Base-by-base conservation (phyloP, 2,888 invertebrate species). In the Hirtodrosophila alboralis region DNA sequence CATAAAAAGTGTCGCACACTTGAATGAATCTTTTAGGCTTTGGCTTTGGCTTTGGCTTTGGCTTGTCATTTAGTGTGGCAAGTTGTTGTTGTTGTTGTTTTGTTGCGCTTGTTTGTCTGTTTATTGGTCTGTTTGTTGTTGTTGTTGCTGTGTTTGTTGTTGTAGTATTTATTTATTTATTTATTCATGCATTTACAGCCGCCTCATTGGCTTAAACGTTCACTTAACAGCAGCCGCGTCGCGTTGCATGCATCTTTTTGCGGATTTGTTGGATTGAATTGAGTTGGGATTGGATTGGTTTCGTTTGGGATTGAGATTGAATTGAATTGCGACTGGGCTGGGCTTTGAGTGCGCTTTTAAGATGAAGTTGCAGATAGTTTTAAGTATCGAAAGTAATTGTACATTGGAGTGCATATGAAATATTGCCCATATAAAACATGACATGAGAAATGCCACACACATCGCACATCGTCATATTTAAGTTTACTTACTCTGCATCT, bases 1-100 rank as follows among this genome's bases (percentile, higher is more conserved):
- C 79, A 83, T 73, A 85, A 83, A 83, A 83, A 83, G 68, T 83
- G 77, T 84, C 83, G 72, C 81, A 73, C 81, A 84, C 78, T 84
- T 81, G 75, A 77, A 84, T 80, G 78, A 66, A 70, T 73, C 77
- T 66, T 73, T 73, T 48, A 52, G 47, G n/a, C n/a, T n/a, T n/a
- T n/a, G n/a, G n/a, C 51, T 59, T 44, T 52, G 37, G 10, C 33
- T 47, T 38, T 38, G 23, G 23, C 16, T 49, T 27, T 58, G 4
- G 58, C 52, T 65, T 64, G 67, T 62, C 53, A 54, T 48, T 67
- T 66, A 53, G 52, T 52, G 49, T 45, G 30, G 10, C 45, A 44
- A 21, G 44, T 47, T 34, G 56, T 28, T 28, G 34, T 26, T 51
- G 51, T 30, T 38, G 45, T 13, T 43, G 23, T 34, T 26, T 77